A percentile compares a stretch with the other conserved stretches of the same genome.
phyloP scores from a whole-genome alignment of 2,113 vertebrate genomes.

The Sakesphorus luctuosus region DNA sequence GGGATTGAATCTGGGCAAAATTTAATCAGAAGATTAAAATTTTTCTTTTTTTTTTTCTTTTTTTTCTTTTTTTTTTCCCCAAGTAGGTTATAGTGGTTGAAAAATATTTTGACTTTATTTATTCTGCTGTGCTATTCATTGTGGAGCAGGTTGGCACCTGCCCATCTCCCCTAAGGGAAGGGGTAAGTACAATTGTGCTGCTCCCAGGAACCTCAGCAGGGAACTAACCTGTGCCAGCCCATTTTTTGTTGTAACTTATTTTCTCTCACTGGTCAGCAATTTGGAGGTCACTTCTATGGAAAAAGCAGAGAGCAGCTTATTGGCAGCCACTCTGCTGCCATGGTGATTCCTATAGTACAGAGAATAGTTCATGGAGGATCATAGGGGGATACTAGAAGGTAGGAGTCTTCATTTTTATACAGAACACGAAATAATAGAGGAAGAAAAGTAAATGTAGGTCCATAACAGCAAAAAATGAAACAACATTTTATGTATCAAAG shows the following conservation, averaged over 20 bases:
- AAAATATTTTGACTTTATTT: not conserved
- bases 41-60: not conserved
- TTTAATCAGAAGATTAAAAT: not conserved
- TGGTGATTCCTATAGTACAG: constrained; percentile 13
- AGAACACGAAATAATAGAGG: not conserved
- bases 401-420: not conserved
- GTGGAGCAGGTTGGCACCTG: not conserved
- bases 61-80: not conserved
- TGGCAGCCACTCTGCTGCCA: constrained; percentile 7
- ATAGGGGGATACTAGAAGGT: not conserved
- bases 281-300: constrained; percentile 22
- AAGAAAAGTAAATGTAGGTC: not conserved
- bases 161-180: not conserved
- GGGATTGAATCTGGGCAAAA: not conserved
- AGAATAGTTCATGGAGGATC: not conserved
- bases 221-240: not conserved
- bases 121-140: not conserved
- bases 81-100: not conserved
- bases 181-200: constrained; percentile 9
- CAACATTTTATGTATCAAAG: not conserved
- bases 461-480: not conserved
- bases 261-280: constrained; percentile 48
- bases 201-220: not conserved
- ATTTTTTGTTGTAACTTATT: constrained; percentile 39
- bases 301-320: not conserved